These are phyloP conservation scores for Channa striata DNA, from an alignment of 2,797 vertebrate species.

Conservation along the genomic window DNA sequence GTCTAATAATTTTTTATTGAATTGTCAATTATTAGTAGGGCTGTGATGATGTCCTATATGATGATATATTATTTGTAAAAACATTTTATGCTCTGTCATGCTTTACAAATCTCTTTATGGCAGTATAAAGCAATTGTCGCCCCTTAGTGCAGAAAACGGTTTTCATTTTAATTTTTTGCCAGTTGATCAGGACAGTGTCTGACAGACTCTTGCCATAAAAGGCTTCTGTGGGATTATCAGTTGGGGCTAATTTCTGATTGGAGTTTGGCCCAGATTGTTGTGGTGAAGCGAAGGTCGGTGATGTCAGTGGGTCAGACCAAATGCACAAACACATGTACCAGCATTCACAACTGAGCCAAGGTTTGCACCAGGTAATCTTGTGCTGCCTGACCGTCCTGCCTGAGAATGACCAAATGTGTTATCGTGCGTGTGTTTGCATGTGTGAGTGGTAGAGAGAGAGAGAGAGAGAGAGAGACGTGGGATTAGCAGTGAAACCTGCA, in stretches of 20 bases:
- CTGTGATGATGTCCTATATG: too few species aligned
- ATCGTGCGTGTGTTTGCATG: not conserved
- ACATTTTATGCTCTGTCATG: too few species aligned
- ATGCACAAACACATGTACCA: not conserved
- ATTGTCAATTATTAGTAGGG: too few species aligned
- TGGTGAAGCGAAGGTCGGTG: constrained; percentile 8
- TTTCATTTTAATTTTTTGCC: not conserved
- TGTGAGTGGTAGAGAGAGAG: not conserved
- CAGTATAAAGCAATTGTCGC: too few species aligned
- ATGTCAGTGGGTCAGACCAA: constrained; percentile 20
- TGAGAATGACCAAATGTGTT: constrained; percentile 1
- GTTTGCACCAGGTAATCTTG: constrained; percentile 13
- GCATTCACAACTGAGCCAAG: not conserved
- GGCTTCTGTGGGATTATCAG: constrained; percentile 7
- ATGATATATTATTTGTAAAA: too few species aligned
- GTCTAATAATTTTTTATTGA: too few species aligned
- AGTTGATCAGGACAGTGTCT: constrained; percentile 2
- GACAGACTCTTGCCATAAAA: too few species aligned
- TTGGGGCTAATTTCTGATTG: constrained; percentile 6
- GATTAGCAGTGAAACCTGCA: constrained; percentile 2
- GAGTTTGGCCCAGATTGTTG: constrained; percentile 10
- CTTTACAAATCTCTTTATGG: too few species aligned
- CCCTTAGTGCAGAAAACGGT: too few species aligned
- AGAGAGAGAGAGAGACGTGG: not conserved
- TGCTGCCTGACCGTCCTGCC: not conserved